Evolutionary conservation across 2,797 vertebrate species (phyloP), one percentile per base, ranked within the genome.

Genomic region (Zenarchopterus dispar): DNA sequence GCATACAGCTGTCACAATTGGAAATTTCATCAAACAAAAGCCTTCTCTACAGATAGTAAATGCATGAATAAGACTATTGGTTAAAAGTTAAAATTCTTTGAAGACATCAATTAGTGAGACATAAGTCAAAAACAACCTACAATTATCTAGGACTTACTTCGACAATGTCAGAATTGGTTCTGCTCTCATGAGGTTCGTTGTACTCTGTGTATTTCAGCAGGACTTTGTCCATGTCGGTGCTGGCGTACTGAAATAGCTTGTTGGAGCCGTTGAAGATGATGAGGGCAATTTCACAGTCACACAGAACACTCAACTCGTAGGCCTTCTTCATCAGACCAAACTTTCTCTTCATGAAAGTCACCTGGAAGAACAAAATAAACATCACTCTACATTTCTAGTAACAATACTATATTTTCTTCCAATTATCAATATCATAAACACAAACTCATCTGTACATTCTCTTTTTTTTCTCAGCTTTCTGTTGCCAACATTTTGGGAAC

Each of bases 291-390:
- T 97, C 96, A 72, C 96, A 96, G 92, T 97, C 95, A 52, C 96
- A 97, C 61, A 97, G 91, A 70, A 97, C 95, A 44, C 96, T 97
- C 90, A 97, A 69, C 88, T 97, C 95, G 1, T 96, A 97, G 49
- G 95, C 96, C 91, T 96, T 97, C 93, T 97, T 97, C 95, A 97
- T 97, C 93, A 97, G 89, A 28, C 97, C 97, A 75, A 98, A 99
- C 92, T 98, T 99, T 82, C 97, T 95, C 91, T 98, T 98, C 54
- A 96, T 98, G 86, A 98, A 99, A 52, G 97, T 99, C 76, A 99
- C 97, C 97, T 99, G 69, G 41, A 75, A 57, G 67, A 65, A 77
- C 59, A 15, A 62, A 22, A 3, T 1, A 48, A n/a, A 59, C 8
- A 52, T 11, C 8, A 19, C 7, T 24, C 2, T 4, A 31, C 4